A percentile compares a stretch with the other conserved stretches of the same genome.
Conservation (phyloP, 2,888 invertebrate species). For the Plagodis pulveraria region DNA sequence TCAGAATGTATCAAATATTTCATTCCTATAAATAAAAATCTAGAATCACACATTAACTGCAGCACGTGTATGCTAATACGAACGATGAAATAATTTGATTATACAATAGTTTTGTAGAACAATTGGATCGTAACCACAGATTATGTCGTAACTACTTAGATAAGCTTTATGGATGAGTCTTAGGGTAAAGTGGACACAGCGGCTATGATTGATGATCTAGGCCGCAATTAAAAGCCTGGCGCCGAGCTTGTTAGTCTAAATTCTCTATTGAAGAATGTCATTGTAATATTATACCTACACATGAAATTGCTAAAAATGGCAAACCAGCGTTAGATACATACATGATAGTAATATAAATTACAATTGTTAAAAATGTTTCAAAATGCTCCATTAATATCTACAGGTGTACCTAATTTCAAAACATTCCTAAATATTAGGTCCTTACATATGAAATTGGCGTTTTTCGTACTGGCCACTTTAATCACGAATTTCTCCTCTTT, state of each 20-base stretch:
- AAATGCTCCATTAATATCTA: too few species aligned
- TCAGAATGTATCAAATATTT: too few species aligned
- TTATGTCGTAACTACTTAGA: not conserved
- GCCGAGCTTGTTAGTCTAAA: constrained; percentile 39
- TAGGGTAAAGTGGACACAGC: not conserved
- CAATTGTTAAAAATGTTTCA: too few species aligned
- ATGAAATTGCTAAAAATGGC: not conserved
- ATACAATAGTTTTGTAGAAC: not conserved
- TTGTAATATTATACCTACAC: too few species aligned
- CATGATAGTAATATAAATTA: not conserved
- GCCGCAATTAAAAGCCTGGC: constrained; percentile 41
- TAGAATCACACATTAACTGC: too few species aligned
- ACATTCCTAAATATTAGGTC: too few species aligned
- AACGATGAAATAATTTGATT: not conserved
- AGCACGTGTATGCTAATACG: not conserved
- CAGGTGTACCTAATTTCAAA: too few species aligned
- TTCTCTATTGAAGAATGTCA: constrained; percentile 5
- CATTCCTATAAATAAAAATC: too few species aligned
- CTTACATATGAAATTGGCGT: too few species aligned
- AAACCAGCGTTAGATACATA: not conserved
- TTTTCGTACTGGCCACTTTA: too few species aligned
- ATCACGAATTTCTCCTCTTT: too few species aligned
- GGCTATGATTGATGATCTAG: constrained; percentile 46
- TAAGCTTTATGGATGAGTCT: not conserved
- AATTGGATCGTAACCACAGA: not conserved